These are phyloP conservation scores for Sceloporus tristichus DNA, from an alignment of 2,113 vertebrate species.

Conservation along the genomic window DNA sequence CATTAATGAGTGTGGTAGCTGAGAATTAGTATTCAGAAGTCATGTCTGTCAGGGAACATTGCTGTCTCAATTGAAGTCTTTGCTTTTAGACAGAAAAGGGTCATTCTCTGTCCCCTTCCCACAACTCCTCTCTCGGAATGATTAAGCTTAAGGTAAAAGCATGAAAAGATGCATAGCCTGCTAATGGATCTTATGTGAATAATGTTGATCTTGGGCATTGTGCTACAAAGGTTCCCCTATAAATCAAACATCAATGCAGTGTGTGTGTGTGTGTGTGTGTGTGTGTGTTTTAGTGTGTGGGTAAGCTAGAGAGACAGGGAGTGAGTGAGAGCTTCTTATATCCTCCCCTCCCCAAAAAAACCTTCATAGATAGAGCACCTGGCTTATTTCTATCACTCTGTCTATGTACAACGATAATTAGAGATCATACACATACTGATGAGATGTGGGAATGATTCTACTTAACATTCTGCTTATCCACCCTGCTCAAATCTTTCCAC, in stretches of 20 bases:
- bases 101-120: neutral
- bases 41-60: slow-evolving; percentile 11
- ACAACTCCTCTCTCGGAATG: neutral
- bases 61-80: slow-evolving; percentile 37
- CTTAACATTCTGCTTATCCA: slow-evolving; percentile 66
- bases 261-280: too few relatives aligned
- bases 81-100: slow-evolving; percentile 36
- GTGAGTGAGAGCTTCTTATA: slow-evolving; percentile 39
- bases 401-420: slow-evolving; percentile 42
- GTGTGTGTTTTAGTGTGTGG: too few relatives aligned
- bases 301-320: too few relatives aligned
- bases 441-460: slow-evolving; percentile 54
- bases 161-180: slow-evolving; percentile 16
- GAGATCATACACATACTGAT: slow-evolving; percentile 58
- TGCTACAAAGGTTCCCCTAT: neutral
- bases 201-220: slow-evolving; percentile 44
- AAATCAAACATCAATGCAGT: slow-evolving; percentile 29
- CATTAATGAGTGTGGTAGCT: slow-evolving; percentile 35
- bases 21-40: slow-evolving; percentile 48
- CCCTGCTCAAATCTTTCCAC: slow-evolving; percentile 46
- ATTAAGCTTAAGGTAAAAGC: slow-evolving; percentile 8
- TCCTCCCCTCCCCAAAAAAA: slow-evolving; percentile 26
- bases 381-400: slow-evolving; percentile 58
- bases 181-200: slow-evolving; percentile 15
- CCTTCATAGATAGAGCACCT: slow-evolving; percentile 50